Evolutionary conservation across 1,140 invertebrate species (phyloP).

Genomic region (Belonocnema kinseyi): DNA sequence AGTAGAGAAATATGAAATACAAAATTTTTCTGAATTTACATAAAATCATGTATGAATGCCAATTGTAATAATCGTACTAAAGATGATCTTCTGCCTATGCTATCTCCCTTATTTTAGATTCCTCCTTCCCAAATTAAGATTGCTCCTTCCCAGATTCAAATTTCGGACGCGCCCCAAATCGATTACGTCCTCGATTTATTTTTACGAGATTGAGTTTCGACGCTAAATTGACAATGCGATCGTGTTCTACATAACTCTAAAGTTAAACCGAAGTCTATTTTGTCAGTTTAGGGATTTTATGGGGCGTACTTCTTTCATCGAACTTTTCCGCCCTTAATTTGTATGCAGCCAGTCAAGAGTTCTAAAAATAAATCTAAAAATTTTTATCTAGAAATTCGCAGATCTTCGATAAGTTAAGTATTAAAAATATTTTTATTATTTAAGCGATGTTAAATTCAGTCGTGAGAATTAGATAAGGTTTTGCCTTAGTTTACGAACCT

Average conservation of each 20-base stretch:
- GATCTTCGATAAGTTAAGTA: too few relatives aligned
- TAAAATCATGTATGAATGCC: background rate
- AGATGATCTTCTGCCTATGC: too few relatives aligned
- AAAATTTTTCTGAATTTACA: too few relatives aligned
- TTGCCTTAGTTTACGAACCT: too few relatives aligned
- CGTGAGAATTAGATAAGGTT: too few relatives aligned
- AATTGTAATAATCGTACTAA: background rate
- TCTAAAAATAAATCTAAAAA: too few relatives aligned
- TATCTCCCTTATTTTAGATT: too few relatives aligned
- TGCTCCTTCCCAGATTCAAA: constrained; percentile 39
- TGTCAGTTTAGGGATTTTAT: constrained; percentile 10
- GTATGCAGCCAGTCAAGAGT: too few relatives aligned
- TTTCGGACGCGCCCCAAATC: constrained; percentile 51
- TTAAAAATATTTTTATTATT: too few relatives aligned
- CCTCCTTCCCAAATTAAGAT: background rate
- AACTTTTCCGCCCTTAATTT: background rate
- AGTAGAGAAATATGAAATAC: too few relatives aligned
- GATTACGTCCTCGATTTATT: constrained; percentile 59
- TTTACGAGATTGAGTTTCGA: constrained; percentile 51
- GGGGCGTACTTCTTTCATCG: constrained; percentile 6
- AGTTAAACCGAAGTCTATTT: background rate
- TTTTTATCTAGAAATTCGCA: too few relatives aligned
- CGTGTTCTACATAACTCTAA: background rate
- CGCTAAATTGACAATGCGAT: constrained; percentile 7
- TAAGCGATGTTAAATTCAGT: too few relatives aligned